Conservation (phyloP, 2,888 invertebrate species). For the Drepana falcataria region DNA sequence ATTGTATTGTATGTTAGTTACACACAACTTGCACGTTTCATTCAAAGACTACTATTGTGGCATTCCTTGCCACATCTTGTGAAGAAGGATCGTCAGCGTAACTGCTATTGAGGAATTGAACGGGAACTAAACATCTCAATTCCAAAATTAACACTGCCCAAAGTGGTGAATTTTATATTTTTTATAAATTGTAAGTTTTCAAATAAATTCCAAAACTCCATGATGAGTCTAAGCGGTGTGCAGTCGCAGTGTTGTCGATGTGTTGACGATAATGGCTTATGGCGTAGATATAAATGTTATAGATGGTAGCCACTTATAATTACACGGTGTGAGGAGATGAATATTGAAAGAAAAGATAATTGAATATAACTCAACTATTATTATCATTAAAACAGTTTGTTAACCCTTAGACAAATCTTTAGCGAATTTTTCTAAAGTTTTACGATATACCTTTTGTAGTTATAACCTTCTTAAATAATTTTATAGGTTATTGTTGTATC, state of each 20-base stretch:
- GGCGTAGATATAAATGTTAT: conserved; percentile 19
- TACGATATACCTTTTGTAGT: conserved; percentile 17
- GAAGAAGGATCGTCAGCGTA: conserved; percentile 8
- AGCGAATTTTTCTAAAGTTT: conserved; percentile 36
- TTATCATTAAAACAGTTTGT: conserved; percentile 19
- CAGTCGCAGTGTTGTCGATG: not conserved
- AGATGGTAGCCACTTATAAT: conserved; percentile 5
- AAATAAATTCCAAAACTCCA: conserved; percentile 28
- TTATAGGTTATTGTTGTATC: conserved; percentile 10
- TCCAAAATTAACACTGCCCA: conserved; percentile 50
- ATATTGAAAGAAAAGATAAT: not conserved
- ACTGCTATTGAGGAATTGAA: conserved; percentile 55
- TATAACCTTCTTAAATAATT: conserved; percentile 25
- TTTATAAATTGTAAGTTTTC: conserved; percentile 1
- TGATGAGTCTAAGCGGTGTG: conserved; percentile 45
- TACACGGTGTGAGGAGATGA: not conserved
- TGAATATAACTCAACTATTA: conserved; percentile 12
- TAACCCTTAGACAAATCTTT: conserved; percentile 44
- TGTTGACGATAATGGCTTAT: conserved; percentile 12
- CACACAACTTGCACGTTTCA: conserved; percentile 62
- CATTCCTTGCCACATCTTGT: conserved; percentile 24
- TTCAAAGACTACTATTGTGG: conserved; percentile 4
- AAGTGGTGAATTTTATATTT: conserved; percentile 33
- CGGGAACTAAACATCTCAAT: conserved; percentile 26
- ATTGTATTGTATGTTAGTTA: conserved; percentile 33